phyloP scores from a whole-genome alignment of 2,113 vertebrate genomes.

The Sardina pilchardus region DNA sequence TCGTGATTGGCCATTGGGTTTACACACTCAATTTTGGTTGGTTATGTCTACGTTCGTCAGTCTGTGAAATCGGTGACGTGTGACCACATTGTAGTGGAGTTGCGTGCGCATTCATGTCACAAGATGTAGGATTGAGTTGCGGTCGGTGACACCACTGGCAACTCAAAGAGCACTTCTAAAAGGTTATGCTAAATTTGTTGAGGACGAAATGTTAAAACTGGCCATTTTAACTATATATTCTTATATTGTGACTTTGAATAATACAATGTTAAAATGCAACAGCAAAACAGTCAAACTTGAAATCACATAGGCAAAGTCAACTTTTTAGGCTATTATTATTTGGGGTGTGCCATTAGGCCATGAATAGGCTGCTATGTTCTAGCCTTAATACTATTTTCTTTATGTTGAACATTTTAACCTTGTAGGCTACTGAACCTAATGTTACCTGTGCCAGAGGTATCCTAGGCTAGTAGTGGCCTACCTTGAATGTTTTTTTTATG shows the following conservation, averaged over 20 bases:
- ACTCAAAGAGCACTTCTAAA: slow-evolving; percentile 35
- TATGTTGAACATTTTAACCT: too few relatives aligned
- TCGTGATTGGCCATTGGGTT: slow-evolving; percentile 45
- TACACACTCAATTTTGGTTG: slow-evolving; percentile 41
- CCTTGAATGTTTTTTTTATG: too few relatives aligned
- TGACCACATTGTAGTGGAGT: not conserved
- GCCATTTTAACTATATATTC: not conserved
- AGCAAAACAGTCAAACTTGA: not conserved
- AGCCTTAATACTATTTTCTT: too few relatives aligned
- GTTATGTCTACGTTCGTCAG: slow-evolving; percentile 37
- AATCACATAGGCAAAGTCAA: too few relatives aligned
- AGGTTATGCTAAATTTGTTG: slow-evolving; percentile 54
- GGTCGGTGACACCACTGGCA: slow-evolving; percentile 31
- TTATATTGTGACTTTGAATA: not conserved
- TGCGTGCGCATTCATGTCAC: slow-evolving; percentile 61
- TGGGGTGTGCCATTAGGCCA: too few relatives aligned
- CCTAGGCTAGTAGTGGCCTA: too few relatives aligned
- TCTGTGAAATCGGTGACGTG: not conserved
- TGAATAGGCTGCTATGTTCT: too few relatives aligned
- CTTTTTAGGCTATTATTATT: too few relatives aligned
- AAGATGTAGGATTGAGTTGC: slow-evolving; percentile 63
- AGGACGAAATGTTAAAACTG: slow-evolving; percentile 33
- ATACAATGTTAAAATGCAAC: not conserved
- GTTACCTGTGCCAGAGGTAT: too few relatives aligned
- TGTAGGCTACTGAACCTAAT: too few relatives aligned